phyloP scores from a whole-genome alignment of 2,797 vertebrate genomes.

The Anomalospiza imberbis region DNA sequence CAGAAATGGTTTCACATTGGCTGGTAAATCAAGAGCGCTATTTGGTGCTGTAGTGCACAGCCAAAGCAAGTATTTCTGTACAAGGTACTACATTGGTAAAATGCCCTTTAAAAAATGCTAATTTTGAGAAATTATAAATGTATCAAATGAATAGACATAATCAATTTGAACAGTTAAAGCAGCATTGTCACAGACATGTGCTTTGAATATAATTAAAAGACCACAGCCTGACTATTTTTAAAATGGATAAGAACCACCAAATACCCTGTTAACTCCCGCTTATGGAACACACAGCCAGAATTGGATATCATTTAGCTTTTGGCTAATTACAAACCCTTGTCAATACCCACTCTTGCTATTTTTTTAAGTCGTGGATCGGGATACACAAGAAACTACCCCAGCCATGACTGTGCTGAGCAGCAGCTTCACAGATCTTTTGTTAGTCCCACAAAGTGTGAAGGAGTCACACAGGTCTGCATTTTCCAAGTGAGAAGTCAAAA shows the following conservation, averaged over 20 bases:
- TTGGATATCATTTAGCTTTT: neutral
- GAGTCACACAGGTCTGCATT: fast-evolving
- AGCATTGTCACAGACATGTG: neutral
- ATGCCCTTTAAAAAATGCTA: neutral
- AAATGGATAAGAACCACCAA: neutral
- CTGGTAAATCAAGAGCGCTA: neutral
- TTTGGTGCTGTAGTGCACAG: neutral
- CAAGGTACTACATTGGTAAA: neutral
- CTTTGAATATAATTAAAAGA: neutral
- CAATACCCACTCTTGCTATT: neutral
- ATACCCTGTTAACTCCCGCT: fast-evolving
- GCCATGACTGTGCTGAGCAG: fast-evolving
- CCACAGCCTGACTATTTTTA: neutral
- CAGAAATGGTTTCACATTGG: neutral
- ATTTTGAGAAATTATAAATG: neutral
- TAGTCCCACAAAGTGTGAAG: neutral
- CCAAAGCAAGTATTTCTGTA: neutral
- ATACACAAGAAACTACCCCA: neutral
- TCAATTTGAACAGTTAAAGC: neutral
- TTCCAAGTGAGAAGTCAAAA: neutral
- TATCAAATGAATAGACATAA: neutral
- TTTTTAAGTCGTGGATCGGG: neutral
- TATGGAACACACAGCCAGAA: neutral
- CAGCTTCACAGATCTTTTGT: neutral
- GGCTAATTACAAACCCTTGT: neutral